A percentile compares a stretch with the other conserved stretches of the same genome.
These are phyloP conservation scores for Cheirogaleus major DNA, from an alignment of 2,797 vertebrate genomes.

Conservation along the genomic window DNA sequence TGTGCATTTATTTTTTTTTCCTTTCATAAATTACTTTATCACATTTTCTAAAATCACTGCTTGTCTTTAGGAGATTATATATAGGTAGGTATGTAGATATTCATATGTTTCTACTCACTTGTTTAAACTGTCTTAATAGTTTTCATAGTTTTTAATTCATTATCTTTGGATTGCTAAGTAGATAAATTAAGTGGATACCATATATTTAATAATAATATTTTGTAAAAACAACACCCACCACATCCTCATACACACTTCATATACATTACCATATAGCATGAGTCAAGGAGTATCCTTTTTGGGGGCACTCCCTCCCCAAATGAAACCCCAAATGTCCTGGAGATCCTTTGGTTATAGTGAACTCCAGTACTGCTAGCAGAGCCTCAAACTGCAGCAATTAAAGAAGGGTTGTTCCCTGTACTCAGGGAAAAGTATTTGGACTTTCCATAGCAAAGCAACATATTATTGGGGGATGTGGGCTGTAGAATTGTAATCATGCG, in stretches of 20 bases:
- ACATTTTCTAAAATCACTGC: background rate
- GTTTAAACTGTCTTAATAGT: background rate
- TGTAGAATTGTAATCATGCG: background rate
- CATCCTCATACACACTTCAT: background rate
- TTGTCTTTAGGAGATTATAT: background rate
- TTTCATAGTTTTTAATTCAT: background rate
- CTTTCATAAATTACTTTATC: background rate
- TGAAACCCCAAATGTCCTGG: background rate
- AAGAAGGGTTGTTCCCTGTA: background rate
- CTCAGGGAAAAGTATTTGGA: background rate
- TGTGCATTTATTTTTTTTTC: background rate
- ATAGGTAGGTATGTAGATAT: background rate
- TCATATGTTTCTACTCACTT: background rate
- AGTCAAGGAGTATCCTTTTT: background rate
- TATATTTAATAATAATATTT: background rate
- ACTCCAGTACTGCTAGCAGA: background rate
- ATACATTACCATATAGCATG: background rate
- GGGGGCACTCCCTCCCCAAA: background rate
- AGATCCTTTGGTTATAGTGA: background rate
- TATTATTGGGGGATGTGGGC: background rate
- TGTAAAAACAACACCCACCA: background rate
- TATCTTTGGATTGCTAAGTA: background rate
- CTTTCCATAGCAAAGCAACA: background rate
- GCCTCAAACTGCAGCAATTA: background rate
- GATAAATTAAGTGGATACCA: background rate